phyloP scores from a whole-genome alignment of 2,888 invertebrate genomes.

The Scotopteryx bipunctaria region DNA sequence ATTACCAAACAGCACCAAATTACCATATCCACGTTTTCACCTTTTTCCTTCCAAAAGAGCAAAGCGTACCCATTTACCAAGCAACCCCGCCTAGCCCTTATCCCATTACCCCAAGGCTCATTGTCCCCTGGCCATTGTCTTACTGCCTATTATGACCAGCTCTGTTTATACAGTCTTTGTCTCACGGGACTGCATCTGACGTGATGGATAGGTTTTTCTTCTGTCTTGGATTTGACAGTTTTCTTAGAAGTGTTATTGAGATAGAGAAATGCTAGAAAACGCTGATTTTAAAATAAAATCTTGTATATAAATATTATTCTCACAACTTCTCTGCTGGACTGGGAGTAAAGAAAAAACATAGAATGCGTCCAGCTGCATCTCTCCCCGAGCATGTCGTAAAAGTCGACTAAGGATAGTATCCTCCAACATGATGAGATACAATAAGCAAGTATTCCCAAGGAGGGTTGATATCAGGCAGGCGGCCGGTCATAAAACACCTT shows the following conservation, averaged over 20 bases:
- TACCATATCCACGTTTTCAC: slow-evolving; percentile 11
- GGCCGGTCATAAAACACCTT: too few species aligned
- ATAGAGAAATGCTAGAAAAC: neutral
- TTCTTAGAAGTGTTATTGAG: neutral
- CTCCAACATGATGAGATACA: too few species aligned
- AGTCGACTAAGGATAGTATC: too few species aligned
- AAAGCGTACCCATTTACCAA: slow-evolving; percentile 18
- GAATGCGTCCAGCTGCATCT: too few species aligned
- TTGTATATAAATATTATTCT: too few species aligned
- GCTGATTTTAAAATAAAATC: too few species aligned
- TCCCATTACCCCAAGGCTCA: slow-evolving; percentile 18
- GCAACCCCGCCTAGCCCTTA: slow-evolving; percentile 19
- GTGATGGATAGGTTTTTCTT: slow-evolving; percentile 34
- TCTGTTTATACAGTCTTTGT: slow-evolving; percentile 33
- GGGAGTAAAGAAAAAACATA: too few species aligned
- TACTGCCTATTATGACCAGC: slow-evolving; percentile 28
- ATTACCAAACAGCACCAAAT: neutral
- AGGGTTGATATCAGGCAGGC: too few species aligned
- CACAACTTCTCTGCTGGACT: too few species aligned
- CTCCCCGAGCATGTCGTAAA: too few species aligned
- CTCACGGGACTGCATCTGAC: slow-evolving; percentile 29
- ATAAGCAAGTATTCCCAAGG: too few species aligned
- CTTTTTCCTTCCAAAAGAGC: slow-evolving; percentile 9
- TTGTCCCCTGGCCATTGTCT: slow-evolving; percentile 7
- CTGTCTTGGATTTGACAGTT: slow-evolving; percentile 11